These are phyloP conservation scores for Calidris pugnax DNA, from an alignment of 2,113 vertebrate species.

Conservation along the genomic window DNA sequence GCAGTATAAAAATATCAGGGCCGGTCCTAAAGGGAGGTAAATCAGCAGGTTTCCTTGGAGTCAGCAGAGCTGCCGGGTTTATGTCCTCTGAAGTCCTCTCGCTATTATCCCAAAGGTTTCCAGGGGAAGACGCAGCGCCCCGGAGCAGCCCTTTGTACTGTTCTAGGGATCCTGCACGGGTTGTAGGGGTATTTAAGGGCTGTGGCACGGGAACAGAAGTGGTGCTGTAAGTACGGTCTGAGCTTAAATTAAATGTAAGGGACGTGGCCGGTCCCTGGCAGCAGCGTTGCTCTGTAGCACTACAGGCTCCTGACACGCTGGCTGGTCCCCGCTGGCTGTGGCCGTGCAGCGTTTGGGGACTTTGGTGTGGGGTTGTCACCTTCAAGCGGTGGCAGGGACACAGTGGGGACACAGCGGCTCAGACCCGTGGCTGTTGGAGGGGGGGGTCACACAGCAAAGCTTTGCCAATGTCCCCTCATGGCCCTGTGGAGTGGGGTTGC, in stretches of 20 bases:
- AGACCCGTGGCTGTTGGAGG: background rate
- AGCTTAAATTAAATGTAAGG: background rate
- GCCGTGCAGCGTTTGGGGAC: background rate
- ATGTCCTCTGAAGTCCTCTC: background rate
- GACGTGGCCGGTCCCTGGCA: background rate
- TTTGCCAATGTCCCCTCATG: background rate
- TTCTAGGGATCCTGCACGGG: background rate
- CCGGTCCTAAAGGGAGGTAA: background rate
- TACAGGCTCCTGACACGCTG: background rate
- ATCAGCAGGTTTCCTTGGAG: slow-evolving; percentile 1
- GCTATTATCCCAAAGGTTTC: background rate
- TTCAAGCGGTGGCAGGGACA: background rate
- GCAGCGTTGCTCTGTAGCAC: background rate
- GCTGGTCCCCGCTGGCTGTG: background rate
- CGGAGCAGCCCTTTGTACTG: background rate
- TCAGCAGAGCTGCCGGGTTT: background rate
- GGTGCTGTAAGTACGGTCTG: background rate
- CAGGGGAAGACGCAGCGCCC: background rate
- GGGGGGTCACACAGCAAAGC: background rate
- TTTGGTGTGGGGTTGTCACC: background rate
- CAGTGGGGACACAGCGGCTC: background rate
- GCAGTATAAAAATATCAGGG: slow-evolving; percentile 2
- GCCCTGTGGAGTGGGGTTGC: no score
- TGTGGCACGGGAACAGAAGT: background rate
- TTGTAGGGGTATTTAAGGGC: background rate